Percentiles rank a stretch among this genome's conserved stretches.
Evolutionary conservation across 2,888 invertebrate species (phyloP).

Genomic region (Hipparchia semele): DNA sequence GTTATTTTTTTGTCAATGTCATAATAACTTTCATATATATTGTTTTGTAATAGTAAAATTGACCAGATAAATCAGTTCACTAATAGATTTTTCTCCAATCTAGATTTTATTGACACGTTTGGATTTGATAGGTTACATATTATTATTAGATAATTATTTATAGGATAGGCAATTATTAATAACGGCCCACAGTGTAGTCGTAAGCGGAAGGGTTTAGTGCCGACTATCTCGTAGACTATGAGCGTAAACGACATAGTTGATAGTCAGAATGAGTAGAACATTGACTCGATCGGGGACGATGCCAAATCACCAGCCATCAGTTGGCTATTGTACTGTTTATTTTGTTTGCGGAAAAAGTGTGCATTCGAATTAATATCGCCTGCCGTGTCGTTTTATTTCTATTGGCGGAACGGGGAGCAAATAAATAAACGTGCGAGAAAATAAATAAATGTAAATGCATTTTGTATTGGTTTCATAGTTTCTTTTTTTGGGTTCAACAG

Average conservation of each 20-base stretch:
- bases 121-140: too few species aligned
- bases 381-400: constrained; percentile 21
- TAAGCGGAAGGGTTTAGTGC: too few species aligned
- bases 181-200: too few species aligned
- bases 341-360: constrained; percentile 37
- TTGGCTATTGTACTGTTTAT: constrained; percentile 46
- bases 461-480: constrained; percentile 14
- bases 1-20: too few species aligned
- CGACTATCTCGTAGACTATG: constrained; percentile 8
- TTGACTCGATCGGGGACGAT: constrained; percentile 43
- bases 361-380: constrained; percentile 34
- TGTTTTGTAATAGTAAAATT: too few species aligned
- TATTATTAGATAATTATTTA: too few species aligned
- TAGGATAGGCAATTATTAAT: too few species aligned
- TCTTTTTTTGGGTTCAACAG: constrained; percentile 7
- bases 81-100: too few species aligned
- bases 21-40: too few species aligned
- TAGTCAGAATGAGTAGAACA: constrained; percentile 47
- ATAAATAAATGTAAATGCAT: constrained; percentile 16
- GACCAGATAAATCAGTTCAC: too few species aligned
- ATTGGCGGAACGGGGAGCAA: constrained; percentile 19
- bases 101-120: too few species aligned
- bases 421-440: constrained; percentile 2
- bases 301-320: constrained; percentile 52
- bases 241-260: constrained; percentile 42